A percentile compares a stretch with the other conserved stretches of the same genome.
These are phyloP conservation scores for Poecilia velifera DNA, from an alignment of 2,797 vertebrate species.

Conservation along the genomic window DNA sequence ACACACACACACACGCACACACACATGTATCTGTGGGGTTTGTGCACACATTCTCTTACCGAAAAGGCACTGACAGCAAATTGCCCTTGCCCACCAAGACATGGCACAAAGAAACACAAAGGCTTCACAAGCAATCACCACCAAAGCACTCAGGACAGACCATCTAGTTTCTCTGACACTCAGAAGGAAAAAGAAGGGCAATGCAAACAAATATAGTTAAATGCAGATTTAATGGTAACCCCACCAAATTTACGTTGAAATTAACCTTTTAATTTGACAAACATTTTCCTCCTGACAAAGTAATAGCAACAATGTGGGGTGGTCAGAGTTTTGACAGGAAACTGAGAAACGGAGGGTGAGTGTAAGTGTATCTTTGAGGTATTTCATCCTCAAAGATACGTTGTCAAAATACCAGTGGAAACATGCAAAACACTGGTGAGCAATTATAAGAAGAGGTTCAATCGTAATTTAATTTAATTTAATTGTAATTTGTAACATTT, in stretches of 20 bases:
- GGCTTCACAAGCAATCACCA: slow-evolving; percentile 65
- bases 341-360: background rate
- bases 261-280: background rate
- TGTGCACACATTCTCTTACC: slow-evolving; percentile 50
- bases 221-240: background rate
- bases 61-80: slow-evolving; percentile 66
- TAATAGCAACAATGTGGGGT: background rate
- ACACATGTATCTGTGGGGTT: background rate
- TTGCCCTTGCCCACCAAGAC: slow-evolving; percentile 60
- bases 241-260: background rate
- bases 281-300: background rate
- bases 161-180: background rate
- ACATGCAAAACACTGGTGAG: background rate
- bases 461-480: background rate
- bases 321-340: background rate
- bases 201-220: background rate
- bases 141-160: slow-evolving; percentile 40
- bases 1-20: background rate
- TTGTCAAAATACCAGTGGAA: background rate
- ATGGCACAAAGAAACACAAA: slow-evolving; percentile 63
- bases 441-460: background rate
- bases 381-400: background rate
- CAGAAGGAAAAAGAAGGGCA: background rate
- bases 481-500: background rate
- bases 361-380: background rate